Base-by-base conservation (phyloP, 1,140 invertebrate genomes). In the Megalopta genalis region DNA sequence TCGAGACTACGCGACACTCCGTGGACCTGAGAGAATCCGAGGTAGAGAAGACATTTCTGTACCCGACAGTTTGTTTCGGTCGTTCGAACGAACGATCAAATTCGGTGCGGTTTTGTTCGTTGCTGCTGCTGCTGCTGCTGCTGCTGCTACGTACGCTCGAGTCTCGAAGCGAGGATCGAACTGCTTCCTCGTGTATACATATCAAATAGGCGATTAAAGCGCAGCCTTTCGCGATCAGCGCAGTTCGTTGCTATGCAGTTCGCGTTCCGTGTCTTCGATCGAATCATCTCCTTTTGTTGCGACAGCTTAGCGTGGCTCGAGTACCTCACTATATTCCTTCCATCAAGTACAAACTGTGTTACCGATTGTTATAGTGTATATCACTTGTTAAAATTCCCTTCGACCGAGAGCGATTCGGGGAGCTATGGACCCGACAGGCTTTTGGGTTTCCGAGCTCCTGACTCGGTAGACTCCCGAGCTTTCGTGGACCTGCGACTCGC, bases 301-400 rank as follows among this genome's bases (percentile, higher is more conserved):
- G 42, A 46, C 49, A 18, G 14, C 16, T 18, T 8, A 8, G 54
- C n/a, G 18, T 57, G 54, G 18, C 54, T 57, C 21, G 18, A n/a
- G 54, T n/a, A n/a, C 54, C 54, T 57, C 54, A 57, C 54, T 57
- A 57, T n/a, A 57, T 57, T 57, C 54, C 54, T 57, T 57, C 54
- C 54, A 57, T 57, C 54, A 57, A 57, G 54, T 57, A 57, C 54
- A 60, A 70, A 77, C 27, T 77, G 52, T 49, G 59, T 60, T 60
- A 70, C 32, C 18, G 42, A 37, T 70, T 77, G 75, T 70, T 77
- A 59, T 59, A 60, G n/a, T 42, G 25, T 72, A 78, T 46, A 62
- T 73, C 39, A 21, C 16, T 78, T 73, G 70, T 73, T 73, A 27
- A 73, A 62, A 59, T 65, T 18, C 57, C 37, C n/a, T 59, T 60